Evolutionary conservation across 2,113 vertebrate genomes (phyloP), one percentile per base, ranked within the genome.

Genomic region (Pachycephala philippinensis): DNA sequence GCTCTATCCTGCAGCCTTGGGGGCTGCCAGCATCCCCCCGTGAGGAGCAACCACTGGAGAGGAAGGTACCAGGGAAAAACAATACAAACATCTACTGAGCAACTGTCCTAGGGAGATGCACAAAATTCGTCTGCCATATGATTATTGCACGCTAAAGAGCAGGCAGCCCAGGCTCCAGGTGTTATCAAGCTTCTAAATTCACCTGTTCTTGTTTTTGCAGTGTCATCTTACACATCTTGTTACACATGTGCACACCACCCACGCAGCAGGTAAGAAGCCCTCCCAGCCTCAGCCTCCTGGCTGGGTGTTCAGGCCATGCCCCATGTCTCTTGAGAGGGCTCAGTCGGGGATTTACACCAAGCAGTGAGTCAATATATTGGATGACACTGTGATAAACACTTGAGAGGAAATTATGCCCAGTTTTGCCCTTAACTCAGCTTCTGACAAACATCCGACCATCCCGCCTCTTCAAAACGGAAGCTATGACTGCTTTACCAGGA

Each of bases 341-440:
- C 3, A 0, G 37, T 15, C 0, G 0, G 56, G 64, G 77, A n/a
- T 71, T 89, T 74, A 78, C 2, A 3, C 44, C 0, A 3, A 45
- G 15, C 31, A 45, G 15, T 4, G 18, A 69, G 53, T 84, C 8
- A 1, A 0, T 81, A 2, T 21, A 28, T 47, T 0, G 0, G 56
- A 26, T 75, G 35, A 50, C 15, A 1, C 24, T 22, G 39, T 68
- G 49, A n/a, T 80, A 63, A 92, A 91, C 39, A 69, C 37, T 15
- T 11, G 28, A 81, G 80, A 83, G 42, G 76, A 95, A 90, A 39
- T 15, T 13, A 31, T 74, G 59, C 35, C 15, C 17, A 7, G 31
- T 31, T 87, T 74, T 91, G 20, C 33, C 68, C 60, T 91, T 91
- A 66, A 11, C 6, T 35, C 69, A 75, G 69, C 69, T 93, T 72